Base-by-base conservation (phyloP, 2,113 vertebrate species). In the Petrocephalus zakoni region DNA sequence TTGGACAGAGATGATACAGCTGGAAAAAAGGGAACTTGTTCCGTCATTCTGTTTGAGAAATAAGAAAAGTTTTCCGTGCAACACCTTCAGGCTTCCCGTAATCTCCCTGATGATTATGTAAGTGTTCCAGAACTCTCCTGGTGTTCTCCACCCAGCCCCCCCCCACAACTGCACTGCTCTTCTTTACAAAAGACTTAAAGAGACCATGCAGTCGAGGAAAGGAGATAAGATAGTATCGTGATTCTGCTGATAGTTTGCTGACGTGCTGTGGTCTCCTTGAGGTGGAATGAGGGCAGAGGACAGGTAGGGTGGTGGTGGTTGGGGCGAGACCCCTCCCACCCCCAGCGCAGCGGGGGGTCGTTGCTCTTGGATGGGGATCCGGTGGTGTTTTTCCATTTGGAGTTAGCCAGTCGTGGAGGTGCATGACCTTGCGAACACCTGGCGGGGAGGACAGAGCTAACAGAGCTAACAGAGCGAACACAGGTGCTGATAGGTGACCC, bases 1-100 rank as follows among this genome's bases (percentile, higher is more conserved):
- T 84, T 84, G 42, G 68, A 87, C 87, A 68, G 88, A 82, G 47
- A 81, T 86, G 85, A 89, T 6, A 56, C 13, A 72, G 58, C 58
- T 51, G 84, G 55, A 90, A 89, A 42, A 87, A 81, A 68, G 87
- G 82, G 51, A 86, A 56, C 84, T 22, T 55, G 25, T 75, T 75
- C 68, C 5, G 15, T 75, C 17, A 22, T 19, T 75, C 68, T 37
- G 34, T 78, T 42, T 42, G 34, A 78, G 34, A 19, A 78, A 78
- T 78, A 42, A 19, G 37, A 42, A 42, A 42, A 19, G 13, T 49
- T 52, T n/a, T 58, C 34, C 19, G 37, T 19, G 21, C 49, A 75
- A 82, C n/a, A 83, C 42, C 25, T 83, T 83, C 37, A 9, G 75
- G 46, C 37, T 61, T 52, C 22, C 6, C 11, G 11, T 61, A 37